Evolutionary conservation across 2,113 vertebrate species (phyloP).

Genomic region (Taurulus bubalis): DNA sequence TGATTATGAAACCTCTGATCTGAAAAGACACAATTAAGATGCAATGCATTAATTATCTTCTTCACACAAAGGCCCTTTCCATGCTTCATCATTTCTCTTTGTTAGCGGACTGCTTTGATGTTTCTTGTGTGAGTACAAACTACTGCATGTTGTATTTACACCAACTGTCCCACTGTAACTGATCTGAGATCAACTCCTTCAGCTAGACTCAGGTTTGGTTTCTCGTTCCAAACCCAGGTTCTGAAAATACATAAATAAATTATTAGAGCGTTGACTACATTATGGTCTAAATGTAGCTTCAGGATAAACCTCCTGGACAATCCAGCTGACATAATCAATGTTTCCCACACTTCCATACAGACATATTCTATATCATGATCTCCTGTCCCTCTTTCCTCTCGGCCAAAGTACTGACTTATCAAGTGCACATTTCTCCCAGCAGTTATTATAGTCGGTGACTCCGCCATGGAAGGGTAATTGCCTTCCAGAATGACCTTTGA

Average conservation of each 20-base stretch:
- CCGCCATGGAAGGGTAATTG: conserved; percentile 6
- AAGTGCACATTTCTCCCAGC: conserved; percentile 27
- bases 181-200: neutral
- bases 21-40: neutral
- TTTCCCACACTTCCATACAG: neutral
- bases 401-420: conserved; percentile 2
- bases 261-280: neutral
- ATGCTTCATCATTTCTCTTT: neutral
- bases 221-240: neutral
- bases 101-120: neutral
- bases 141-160: neutral
- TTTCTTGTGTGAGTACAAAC: neutral
- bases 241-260: neutral
- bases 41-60: neutral
- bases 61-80: neutral
- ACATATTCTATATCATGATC: neutral
- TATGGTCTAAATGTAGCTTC: neutral
- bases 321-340: neutral
- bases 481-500: conserved; percentile 34
- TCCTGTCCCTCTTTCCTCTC: neutral
- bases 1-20: neutral
- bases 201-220: neutral
- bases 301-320: neutral
- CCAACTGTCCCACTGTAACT: neutral
- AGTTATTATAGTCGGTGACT: conserved; percentile 5